Evolutionary conservation across 2,113 vertebrate genomes (phyloP).

Genomic region (Corvus moneduloides): DNA sequence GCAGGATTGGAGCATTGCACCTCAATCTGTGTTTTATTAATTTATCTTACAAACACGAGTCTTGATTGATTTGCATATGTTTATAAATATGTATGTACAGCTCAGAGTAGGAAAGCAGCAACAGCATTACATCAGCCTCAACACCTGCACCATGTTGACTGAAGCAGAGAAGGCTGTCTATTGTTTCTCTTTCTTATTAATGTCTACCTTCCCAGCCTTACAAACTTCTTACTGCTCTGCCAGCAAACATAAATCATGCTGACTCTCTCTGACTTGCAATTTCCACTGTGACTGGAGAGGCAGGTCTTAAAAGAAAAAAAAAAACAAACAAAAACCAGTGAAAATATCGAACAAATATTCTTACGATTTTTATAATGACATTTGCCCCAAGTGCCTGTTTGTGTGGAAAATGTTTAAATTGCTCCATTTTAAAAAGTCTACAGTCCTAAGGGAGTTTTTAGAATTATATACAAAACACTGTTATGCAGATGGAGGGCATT

Average conservation of each 20-base stretch:
- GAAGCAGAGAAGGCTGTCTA: not conserved
- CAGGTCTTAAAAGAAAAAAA: not conserved
- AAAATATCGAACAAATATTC: constrained; percentile 7
- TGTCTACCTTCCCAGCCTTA: not conserved
- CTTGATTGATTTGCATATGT: not conserved
- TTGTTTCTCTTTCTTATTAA: constrained; percentile 17
- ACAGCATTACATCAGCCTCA: constrained; percentile 38
- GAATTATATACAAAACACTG: constrained; percentile 47
- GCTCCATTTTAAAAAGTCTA: constrained; percentile 34
- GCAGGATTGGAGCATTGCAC: not conserved
- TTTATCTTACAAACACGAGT: not conserved
- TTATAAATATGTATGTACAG: constrained; percentile 40
- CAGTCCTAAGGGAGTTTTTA: constrained; percentile 55
- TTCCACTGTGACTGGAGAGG: not conserved
- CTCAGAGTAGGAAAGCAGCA: not conserved
- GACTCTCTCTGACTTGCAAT: not conserved
- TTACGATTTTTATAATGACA: not conserved
- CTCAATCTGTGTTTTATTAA: not conserved
- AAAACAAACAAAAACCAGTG: not conserved
- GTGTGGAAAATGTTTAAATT: constrained; percentile 64
- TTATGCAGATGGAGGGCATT: constrained; percentile 59
- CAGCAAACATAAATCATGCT: not conserved
- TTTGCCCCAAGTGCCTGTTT: constrained; percentile 29
- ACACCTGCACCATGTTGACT: constrained; percentile 26
- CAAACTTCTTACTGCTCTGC: not conserved